These are phyloP conservation scores for Desmophyllum pertusum DNA, from an alignment of 92 coral and sea anemone genomes.

Conservation along the genomic window DNA sequence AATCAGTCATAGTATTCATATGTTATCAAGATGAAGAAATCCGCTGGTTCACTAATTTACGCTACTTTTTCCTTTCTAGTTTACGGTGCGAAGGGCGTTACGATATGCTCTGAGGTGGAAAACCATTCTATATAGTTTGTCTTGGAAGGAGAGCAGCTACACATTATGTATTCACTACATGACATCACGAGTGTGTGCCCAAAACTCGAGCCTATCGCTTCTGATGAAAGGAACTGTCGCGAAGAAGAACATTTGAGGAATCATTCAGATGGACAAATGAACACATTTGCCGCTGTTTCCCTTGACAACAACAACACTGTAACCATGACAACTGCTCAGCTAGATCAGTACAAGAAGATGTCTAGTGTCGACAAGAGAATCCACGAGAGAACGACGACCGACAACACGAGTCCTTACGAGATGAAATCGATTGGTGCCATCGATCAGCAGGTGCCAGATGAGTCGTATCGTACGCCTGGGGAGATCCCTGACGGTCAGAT, in stretches of 20 bases:
- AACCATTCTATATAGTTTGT: not conserved
- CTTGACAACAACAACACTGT: constrained; percentile 21
- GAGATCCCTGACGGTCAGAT: constrained; percentile 9
- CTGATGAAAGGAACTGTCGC: constrained; percentile 6
- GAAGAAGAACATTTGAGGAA: not conserved
- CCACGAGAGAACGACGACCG: constrained; percentile 10
- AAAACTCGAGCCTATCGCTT: constrained; percentile 26
- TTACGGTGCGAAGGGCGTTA: not conserved
- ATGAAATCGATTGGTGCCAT: constrained; percentile 18
- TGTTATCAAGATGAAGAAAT: no score
- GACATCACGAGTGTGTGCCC: constrained; percentile 36
- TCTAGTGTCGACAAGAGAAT: not conserved
- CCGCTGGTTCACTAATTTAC: no score
- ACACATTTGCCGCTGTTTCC: not conserved
- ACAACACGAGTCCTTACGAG: not conserved
- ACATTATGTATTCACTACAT: constrained; percentile 33
- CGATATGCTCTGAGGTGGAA: not conserved
- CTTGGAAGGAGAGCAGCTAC: not conserved
- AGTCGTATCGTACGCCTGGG: not conserved
- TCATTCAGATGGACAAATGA: constrained; percentile 1
- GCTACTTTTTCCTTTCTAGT: not conserved
- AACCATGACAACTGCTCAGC: not conserved
- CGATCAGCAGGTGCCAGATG: not conserved
- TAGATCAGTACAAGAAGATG: not conserved
- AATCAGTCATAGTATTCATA: no score